phyloP scores from a whole-genome alignment of 30 jellyfish, hydroid and myxozoan species.

The Aurelia aurita complex sp. Pacific region DNA sequence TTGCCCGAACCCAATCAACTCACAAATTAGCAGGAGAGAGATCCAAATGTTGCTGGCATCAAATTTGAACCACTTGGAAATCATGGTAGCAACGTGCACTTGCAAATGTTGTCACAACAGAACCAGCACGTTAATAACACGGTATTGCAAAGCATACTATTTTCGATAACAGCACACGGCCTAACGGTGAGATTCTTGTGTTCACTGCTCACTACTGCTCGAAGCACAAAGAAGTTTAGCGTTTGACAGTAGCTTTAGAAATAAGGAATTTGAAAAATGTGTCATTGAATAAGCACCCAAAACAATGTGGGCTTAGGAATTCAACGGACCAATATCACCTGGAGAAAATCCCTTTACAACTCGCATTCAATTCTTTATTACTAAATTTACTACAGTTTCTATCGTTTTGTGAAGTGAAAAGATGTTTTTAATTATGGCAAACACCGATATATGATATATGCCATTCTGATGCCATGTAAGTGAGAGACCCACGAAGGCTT shows the following conservation, averaged over 20 bases:
- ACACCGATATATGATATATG: no score
- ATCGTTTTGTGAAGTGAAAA: background rate
- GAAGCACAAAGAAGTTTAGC: conserved; percentile 48
- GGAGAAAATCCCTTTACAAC: conserved; percentile 18
- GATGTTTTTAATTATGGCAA: no score
- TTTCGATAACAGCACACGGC: background rate
- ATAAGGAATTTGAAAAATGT: conserved; percentile 58
- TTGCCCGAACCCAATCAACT: background rate
- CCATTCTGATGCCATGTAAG: no score
- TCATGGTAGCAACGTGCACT: conserved; percentile 18
- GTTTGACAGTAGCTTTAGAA: conserved; percentile 48
- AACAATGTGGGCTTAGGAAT: conserved; percentile 65
- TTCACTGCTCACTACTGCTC: conserved; percentile 59
- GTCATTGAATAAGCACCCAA: conserved; percentile 48
- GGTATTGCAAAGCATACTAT: conserved; percentile 19
- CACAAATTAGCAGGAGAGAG: background rate
- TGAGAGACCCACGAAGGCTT: no score
- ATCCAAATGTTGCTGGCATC: background rate
- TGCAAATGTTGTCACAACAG: background rate
- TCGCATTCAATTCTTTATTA: conserved; percentile 11
- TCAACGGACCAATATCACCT: conserved; percentile 65
- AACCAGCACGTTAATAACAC: conserved; percentile 23
- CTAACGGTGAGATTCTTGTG: conserved; percentile 25
- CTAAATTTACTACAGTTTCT: background rate
- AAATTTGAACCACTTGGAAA: conserved; percentile 25